A percentile compares a stretch with the other conserved stretches of the same genome.
Evolutionary conservation across 2,888 invertebrate genomes (phyloP).

Genomic region (Cephus spinipes): DNA sequence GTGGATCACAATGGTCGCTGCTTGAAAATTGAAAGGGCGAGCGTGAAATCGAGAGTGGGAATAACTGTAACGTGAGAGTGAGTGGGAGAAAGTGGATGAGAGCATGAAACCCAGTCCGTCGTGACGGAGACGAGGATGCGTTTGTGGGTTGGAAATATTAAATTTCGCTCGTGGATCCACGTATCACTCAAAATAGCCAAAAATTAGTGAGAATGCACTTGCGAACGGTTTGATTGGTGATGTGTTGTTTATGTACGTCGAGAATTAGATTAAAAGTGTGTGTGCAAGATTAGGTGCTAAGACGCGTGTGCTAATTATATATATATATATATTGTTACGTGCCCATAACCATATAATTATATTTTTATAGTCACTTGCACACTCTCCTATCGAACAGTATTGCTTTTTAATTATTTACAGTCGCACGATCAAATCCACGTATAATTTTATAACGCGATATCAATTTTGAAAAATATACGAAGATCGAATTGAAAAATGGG

Average conservation of each 20-base stretch:
- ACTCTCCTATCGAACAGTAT: neutral
- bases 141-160: neutral
- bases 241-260: slow-evolving; percentile 42
- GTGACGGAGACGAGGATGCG: neutral
- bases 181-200: slow-evolving; percentile 43
- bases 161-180: slow-evolving; percentile 38
- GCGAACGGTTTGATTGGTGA: slow-evolving; percentile 49
- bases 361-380: no score
- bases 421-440: no score
- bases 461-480: no score
- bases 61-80: neutral
- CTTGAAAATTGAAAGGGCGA: slow-evolving; percentile 17
- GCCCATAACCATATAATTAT: no score
- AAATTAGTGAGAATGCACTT: slow-evolving; percentile 42
- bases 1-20: slow-evolving; percentile 40
- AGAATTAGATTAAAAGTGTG: slow-evolving; percentile 38
- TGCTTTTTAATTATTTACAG: neutral
- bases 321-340: neutral
- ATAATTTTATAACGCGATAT: no score
- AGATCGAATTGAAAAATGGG: no score
- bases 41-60: slow-evolving; percentile 11
- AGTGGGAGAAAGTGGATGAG: neutral
- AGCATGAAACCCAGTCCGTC: neutral
- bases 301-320: slow-evolving; percentile 23
- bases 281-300: slow-evolving; percentile 38